Conservation (phyloP, 1,140 invertebrate genomes). For the Meloidogyne floridensis region DNA sequence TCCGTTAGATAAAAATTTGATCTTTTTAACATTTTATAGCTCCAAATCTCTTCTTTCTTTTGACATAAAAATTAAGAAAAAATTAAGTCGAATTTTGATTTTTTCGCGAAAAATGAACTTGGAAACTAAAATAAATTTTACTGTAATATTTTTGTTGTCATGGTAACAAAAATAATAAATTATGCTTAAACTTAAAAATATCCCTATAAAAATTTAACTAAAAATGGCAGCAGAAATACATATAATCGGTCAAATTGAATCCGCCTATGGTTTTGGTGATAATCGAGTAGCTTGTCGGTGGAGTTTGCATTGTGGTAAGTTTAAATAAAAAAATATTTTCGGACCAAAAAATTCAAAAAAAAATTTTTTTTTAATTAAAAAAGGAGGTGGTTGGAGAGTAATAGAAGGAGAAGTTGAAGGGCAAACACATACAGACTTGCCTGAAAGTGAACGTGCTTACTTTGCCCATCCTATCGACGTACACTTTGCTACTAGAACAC, state of each 20-base stretch:
- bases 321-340: neutral
- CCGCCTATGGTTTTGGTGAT: conserved; percentile 76
- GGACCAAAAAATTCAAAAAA: neutral
- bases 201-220: too few relatives aligned
- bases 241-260: conserved; percentile 80
- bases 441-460: conserved; percentile 73
- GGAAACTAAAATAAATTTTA: too few relatives aligned
- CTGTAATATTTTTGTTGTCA: too few relatives aligned
- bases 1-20: too few relatives aligned
- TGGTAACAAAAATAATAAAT: too few relatives aligned
- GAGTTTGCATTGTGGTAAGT: conserved; percentile 79
- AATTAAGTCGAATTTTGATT: too few relatives aligned
- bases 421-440: conserved; percentile 81
- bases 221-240: conserved; percentile 77
- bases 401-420: conserved; percentile 77
- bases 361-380: conserved; percentile 14
- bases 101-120: too few relatives aligned
- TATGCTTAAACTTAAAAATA: too few relatives aligned
- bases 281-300: conserved; percentile 83
- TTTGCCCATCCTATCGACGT: conserved; percentile 85
- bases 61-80: too few relatives aligned
- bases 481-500: conserved; percentile 79
- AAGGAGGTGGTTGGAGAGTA: conserved; percentile 80
- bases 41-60: too few relatives aligned
- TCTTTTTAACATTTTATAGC: too few relatives aligned